A percentile compares a stretch with the other conserved stretches of the same genome.
Evolutionary conservation across 2,888 invertebrate genomes (phyloP).

Genomic region (Rhyacophila evoluta): DNA sequence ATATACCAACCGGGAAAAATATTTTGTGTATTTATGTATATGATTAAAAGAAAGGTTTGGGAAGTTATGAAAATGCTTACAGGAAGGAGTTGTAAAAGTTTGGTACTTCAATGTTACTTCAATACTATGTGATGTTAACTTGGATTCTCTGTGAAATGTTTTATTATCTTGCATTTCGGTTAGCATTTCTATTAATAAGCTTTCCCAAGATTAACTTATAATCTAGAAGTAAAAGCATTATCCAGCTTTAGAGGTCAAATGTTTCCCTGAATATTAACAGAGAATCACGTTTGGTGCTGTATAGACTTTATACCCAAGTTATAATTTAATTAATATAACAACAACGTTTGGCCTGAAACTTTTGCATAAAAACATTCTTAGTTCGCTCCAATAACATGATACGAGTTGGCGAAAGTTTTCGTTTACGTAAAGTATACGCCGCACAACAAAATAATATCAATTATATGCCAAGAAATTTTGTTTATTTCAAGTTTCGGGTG

Average conservation of each 20-base stretch:
- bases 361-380: constrained; percentile 2
- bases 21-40: too few species aligned
- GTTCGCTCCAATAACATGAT: not conserved
- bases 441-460: constrained; percentile 7
- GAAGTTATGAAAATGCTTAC: too few species aligned
- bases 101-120: too few species aligned
- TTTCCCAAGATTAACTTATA: not conserved
- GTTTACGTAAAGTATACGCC: not conserved
- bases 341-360: not conserved
- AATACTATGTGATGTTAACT: too few species aligned
- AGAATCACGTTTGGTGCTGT: not conserved
- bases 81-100: too few species aligned
- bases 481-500: not conserved
- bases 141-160: too few species aligned
- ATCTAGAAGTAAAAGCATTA: not conserved
- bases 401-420: not conserved
- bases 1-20: too few species aligned
- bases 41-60: too few species aligned
- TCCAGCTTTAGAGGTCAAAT: not conserved
- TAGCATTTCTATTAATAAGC: not conserved
- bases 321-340: constrained; percentile 8
- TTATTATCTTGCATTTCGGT: too few species aligned
- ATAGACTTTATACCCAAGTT: not conserved
- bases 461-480: not conserved
- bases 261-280: not conserved